Base-by-base conservation (phyloP, 2,888 invertebrate species). In the Aphidius colemani region DNA sequence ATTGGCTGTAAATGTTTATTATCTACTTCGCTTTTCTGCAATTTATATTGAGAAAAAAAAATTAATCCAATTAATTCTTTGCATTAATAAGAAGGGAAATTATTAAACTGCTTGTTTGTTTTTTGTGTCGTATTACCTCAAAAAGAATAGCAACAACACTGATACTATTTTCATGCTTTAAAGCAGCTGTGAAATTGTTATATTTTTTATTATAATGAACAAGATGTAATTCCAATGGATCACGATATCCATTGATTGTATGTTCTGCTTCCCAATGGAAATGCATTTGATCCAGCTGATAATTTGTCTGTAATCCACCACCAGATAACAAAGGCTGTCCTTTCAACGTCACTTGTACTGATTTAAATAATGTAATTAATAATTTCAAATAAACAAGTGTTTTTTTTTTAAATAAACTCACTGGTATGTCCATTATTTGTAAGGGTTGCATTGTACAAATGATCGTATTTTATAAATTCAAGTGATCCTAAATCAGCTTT, bases 241-340 rank as follows among this genome's bases (percentile, higher is more conserved):
- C 86, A 66, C 89, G 77, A 64, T 72, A 84, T 8, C 87, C 88
- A 67, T 93, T 87, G 11, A 94, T 83, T 1, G 89, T 88, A 77
- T 95, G 94, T 77, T 95, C 94, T 0, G 94, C 92, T 57, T 89
- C 87, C 93, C 93, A 94, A 77, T 94, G 94, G 80, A 94, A 91
- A 77, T 94, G 93, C 58, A 93, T 83, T 79, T 93, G 91, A 63
- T 90, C 89, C 59, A 93, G 83, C 2, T 86, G 76, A 76, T 88
- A 92, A 2, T 79, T 75, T 43, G 85, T 83, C 50, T 84, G 79
- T 53, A 90, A 78, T 4, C 87, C 87, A 0, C 90, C 91, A 0
- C 90, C 91, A 58, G 74, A 75, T 7, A 86, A 69, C 50, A 76
- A 67, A 46, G 76, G 73, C 7, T 70, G 67, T 6, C 73, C 72